A percentile compares a stretch with the other conserved stretches of the same genome.
These are phyloP conservation scores for Anguilla obscura DNA, from an alignment of 2,797 vertebrate species.

Conservation along the genomic window DNA sequence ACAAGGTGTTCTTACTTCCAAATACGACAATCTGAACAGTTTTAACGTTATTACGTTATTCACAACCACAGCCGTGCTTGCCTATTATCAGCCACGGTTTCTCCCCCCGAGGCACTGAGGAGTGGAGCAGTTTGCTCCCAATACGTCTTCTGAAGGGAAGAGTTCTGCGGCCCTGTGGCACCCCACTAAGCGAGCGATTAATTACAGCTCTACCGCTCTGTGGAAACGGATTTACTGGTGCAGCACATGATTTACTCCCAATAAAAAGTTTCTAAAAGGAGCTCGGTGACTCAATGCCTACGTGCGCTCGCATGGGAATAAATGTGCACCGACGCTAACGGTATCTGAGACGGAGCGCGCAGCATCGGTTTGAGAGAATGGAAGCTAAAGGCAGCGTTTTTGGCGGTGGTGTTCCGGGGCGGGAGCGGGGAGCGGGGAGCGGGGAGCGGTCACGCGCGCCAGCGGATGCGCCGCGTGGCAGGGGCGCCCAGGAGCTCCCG, in stretches of 20 bases:
- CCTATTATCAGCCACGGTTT: not conserved
- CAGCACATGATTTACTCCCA: not conserved
- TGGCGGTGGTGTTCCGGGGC: conserved; percentile 19
- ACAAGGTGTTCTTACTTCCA: not conserved
- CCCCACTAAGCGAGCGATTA: not conserved
- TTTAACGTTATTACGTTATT: not conserved
- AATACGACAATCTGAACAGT: not conserved
- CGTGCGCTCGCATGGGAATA: not conserved
- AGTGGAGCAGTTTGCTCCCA: not conserved
- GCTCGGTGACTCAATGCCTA: too few relatives aligned
- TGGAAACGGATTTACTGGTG: not conserved
- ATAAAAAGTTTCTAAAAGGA: not conserved
- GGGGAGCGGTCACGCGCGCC: not conserved
- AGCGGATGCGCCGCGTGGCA: not conserved
- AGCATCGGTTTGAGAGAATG: conserved; percentile 8
- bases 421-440: not conserved
- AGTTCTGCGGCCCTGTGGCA: not conserved
- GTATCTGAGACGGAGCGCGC: not conserved
- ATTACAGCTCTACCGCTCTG: not conserved
- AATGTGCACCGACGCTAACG: not conserved
- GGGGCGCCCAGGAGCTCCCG: conserved; percentile 15
- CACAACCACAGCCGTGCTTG: not conserved
- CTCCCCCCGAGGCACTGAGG: not conserved
- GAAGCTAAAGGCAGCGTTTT: conserved; percentile 26
- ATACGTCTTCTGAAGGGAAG: not conserved